These are phyloP conservation scores for Pocillopora verrucosa DNA, from an alignment of 64 coral and sea anemone genomes.

Conservation along the genomic window DNA sequence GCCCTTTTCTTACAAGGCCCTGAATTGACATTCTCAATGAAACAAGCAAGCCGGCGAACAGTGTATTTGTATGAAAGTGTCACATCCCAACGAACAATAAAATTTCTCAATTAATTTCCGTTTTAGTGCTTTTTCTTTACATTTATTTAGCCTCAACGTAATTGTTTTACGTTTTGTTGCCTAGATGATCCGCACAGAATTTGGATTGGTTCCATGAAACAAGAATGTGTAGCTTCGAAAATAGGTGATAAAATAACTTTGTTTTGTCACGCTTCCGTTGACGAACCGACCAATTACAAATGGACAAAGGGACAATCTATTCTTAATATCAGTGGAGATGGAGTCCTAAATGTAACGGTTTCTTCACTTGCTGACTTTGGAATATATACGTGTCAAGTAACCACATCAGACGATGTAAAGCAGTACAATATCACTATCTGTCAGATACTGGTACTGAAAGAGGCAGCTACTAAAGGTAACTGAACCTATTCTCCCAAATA, in stretches of 20 bases:
- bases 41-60: too few species aligned
- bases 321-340: neutral
- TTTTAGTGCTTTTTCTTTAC: neutral
- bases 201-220: neutral
- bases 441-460: neutral
- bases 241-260: constrained; percentile 13
- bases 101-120: neutral
- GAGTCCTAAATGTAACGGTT: neutral
- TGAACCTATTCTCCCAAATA: too few species aligned
- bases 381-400: constrained; percentile 8
- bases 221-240: neutral
- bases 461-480: neutral
- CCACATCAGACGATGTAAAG: neutral
- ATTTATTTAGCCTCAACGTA: neutral
- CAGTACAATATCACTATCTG: constrained; percentile 17
- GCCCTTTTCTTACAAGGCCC: too few species aligned
- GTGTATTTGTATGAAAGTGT: too few species aligned
- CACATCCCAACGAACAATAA: too few species aligned
- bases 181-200: neutral
- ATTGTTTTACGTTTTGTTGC: neutral
- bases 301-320: constrained; percentile 5
- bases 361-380: constrained; percentile 24
- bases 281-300: neutral
- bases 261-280: neutral
- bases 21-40: too few species aligned